Conservation (phyloP, 2,888 invertebrate species). For the Galerucella calmariensis region DNA sequence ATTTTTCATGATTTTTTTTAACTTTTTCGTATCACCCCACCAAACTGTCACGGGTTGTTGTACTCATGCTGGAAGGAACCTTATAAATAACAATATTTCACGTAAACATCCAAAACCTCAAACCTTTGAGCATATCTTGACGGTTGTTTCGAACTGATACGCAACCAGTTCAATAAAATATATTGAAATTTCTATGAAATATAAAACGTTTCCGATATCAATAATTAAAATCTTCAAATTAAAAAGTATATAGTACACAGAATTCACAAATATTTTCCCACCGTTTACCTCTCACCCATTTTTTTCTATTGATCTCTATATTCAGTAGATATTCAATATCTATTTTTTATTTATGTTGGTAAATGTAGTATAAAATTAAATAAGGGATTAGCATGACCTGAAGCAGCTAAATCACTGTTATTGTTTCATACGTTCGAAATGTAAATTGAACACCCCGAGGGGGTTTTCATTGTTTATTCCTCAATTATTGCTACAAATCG, state of each 20-base stretch:
- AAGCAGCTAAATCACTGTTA: slow-evolving; percentile 56
- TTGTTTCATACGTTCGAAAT: slow-evolving; percentile 54
- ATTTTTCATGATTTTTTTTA: no score
- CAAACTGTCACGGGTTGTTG: no score
- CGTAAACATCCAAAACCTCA: no score
- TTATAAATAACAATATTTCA: no score
- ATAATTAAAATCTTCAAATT: background rate
- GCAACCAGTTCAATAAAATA: background rate
- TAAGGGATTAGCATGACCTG: slow-evolving; percentile 51
- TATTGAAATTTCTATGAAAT: background rate
- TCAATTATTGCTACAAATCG: slow-evolving; percentile 52
- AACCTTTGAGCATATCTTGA: no score
- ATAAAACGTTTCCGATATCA: background rate
- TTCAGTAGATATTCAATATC: background rate
- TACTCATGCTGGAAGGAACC: no score
- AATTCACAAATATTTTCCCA: background rate
- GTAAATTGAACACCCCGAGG: slow-evolving; percentile 51
- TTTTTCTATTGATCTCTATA: background rate
- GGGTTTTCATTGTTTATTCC: slow-evolving; percentile 53
- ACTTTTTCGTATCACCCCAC: no score
- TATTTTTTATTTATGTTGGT: slow-evolving; percentile 15
- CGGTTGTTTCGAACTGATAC: no score
- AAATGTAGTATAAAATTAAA: slow-evolving; percentile 52
- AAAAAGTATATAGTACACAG: no score
- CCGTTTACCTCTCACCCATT: background rate